Conservation (phyloP, 2,113 vertebrate genomes). For the Cairina moschata region DNA sequence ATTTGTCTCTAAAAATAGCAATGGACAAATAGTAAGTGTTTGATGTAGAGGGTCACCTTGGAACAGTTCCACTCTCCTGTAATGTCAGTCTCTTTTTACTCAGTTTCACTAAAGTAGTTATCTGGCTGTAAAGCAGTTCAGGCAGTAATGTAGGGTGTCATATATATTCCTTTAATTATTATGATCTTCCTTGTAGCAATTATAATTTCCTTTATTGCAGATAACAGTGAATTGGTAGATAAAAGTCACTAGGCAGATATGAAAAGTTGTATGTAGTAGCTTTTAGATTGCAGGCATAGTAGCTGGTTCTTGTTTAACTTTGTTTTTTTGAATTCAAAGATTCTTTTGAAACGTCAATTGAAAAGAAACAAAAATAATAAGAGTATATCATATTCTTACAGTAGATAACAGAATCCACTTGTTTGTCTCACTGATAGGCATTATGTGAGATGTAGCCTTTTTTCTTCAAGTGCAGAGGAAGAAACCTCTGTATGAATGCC, state of each 20-base stretch:
- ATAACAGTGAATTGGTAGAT: slow-evolving; percentile 66
- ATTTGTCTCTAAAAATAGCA: slow-evolving; percentile 61
- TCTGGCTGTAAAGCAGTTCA: slow-evolving; percentile 63
- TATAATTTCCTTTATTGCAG: slow-evolving; percentile 74
- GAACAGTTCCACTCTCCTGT: neutral
- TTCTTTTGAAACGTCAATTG: neutral
- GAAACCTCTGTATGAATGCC: neutral
- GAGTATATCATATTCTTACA: slow-evolving; percentile 16
- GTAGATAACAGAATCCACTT: slow-evolving; percentile 21
- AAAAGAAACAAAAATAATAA: slow-evolving; percentile 9
- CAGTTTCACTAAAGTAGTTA: slow-evolving; percentile 33
- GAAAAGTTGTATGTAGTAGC: neutral
- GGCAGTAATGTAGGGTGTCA: slow-evolving; percentile 56
- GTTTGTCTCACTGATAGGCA: neutral
- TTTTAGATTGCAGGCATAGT: neutral
- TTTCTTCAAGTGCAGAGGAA: neutral
- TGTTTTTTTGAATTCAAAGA: neutral
- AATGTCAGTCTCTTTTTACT: slow-evolving; percentile 56
- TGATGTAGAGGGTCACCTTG: slow-evolving; percentile 39
- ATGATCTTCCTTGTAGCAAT: slow-evolving; percentile 69
- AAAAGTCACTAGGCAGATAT: slow-evolving; percentile 51
- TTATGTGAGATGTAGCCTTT: neutral
- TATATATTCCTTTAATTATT: slow-evolving; percentile 75
- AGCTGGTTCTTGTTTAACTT: slow-evolving; percentile 3
- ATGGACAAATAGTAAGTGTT: slow-evolving; percentile 19